Evolutionary conservation across 2,113 vertebrate species (phyloP).

Genomic region (Phasianus colchicus): DNA sequence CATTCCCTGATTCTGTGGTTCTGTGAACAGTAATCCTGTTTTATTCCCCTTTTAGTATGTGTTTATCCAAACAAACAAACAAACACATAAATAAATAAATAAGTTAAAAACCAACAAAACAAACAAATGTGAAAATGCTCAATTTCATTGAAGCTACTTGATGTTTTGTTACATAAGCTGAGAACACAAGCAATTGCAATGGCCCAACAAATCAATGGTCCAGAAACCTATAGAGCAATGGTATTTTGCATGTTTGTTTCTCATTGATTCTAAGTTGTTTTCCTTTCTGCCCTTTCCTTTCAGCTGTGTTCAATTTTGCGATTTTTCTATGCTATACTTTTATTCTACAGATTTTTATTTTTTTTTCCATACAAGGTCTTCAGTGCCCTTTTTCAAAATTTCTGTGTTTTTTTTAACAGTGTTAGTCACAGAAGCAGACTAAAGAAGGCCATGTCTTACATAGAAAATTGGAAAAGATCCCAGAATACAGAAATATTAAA

Average conservation of each 20-base stretch:
- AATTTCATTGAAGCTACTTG: not conserved
- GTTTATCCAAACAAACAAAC: not conserved
- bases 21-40: not conserved
- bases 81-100: no score
- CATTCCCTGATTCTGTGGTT: not conserved
- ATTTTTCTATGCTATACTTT: constrained; percentile 32
- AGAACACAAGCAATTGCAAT: not conserved
- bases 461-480: constrained; percentile 68
- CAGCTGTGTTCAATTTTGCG: not conserved
- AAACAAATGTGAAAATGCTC: not conserved
- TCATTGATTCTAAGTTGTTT: constrained; percentile 39
- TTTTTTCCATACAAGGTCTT: constrained; percentile 41
- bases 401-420: constrained; percentile 28
- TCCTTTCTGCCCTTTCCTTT: constrained; percentile 1
- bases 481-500: constrained; percentile 72
- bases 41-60: not conserved
- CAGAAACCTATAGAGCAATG: not conserved
- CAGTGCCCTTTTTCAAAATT: constrained; percentile 32
- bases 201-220: not conserved
- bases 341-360: not conserved
- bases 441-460: constrained; percentile 56
- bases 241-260: not conserved
- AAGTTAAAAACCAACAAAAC: not conserved
- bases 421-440: constrained; percentile 41
- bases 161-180: not conserved